Evolutionary conservation across 2,888 invertebrate genomes (phyloP), one percentile per base, ranked within the genome.

Genomic region (Drosophila anomelani): DNA sequence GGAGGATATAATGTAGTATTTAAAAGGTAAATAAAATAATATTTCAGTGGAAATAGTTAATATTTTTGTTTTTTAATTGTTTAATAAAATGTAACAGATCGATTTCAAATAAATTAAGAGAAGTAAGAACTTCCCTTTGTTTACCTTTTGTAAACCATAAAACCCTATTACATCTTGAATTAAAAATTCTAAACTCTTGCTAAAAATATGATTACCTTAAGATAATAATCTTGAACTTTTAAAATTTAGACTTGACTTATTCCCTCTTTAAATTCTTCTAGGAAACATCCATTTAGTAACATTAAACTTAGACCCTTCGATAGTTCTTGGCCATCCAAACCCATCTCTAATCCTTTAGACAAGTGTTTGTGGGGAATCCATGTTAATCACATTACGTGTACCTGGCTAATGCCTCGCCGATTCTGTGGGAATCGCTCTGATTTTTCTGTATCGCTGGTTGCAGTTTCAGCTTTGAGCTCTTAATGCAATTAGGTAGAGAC

Each of bases 361-460:
- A 36, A 51, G 51, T 67, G 61, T 62, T 36, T 53, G 54, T 46
- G 51, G 66, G 56, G 73, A 49, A 41, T 75, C 63, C 59, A 56
- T 72, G 72, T 75, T 76, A 75, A 75, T 75, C 76, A 76, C 76
- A 62, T 76, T 75, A 75, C 75, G 76, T 75, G 75, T 76, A 53
- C 71, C n/a, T 58, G 54, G 58, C 77, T 76, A 75, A 75, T 75
- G 75, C 72, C 75, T 70, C 49, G 74, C 70, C 64, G 77, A 81
- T 84, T 87, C 88, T 84, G 84, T 84, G 84, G 84, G 84, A 84
- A 84, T 85, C 72, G 89, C 85, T 87, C 84, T 81, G 85, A 84
- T 88, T 84, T 88, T 71, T 57, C 66, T 73, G 58, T 59, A 66
- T 68, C 62, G 61, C 55, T 34, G 26, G 7, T 10, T 71, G 41